Evolutionary conservation across 2,888 invertebrate genomes (phyloP).

Genomic region (Sepioteuthis lessoniana): DNA sequence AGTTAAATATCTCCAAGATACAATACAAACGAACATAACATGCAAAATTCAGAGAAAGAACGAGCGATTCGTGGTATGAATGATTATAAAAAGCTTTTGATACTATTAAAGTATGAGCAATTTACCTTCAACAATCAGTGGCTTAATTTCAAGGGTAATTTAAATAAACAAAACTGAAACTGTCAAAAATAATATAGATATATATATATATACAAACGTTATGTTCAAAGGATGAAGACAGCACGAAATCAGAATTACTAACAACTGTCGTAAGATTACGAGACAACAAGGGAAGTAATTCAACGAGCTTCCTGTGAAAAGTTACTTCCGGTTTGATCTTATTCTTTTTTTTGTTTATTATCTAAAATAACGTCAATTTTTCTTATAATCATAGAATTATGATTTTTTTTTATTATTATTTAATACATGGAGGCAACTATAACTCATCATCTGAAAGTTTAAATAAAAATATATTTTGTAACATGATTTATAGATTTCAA

Average conservation of each 20-base stretch:
- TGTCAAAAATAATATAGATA: background rate
- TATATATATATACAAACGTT: background rate
- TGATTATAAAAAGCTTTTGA: background rate
- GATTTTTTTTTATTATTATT: too few species aligned
- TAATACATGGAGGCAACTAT: too few species aligned
- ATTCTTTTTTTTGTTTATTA: background rate
- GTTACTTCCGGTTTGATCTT: background rate
- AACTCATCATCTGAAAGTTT: too few species aligned
- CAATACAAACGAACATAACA: too few species aligned
- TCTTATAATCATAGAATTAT: too few species aligned
- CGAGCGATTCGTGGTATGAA: background rate
- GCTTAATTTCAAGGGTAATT: background rate
- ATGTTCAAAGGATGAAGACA: background rate
- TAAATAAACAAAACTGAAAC: background rate
- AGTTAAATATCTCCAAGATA: background rate
- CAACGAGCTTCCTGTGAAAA: background rate
- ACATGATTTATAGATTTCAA: too few species aligned
- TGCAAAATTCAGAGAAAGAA: background rate
- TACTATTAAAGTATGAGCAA: background rate
- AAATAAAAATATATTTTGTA: too few species aligned
- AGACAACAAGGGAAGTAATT: background rate
- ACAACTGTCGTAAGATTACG: background rate
- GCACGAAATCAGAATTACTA: background rate
- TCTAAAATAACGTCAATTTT: too few species aligned
- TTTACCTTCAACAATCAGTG: constrained; percentile 33